These are phyloP conservation scores for Caenorhabditis sulstoni DNA, from an alignment of 2,888 invertebrate species.

Conservation along the genomic window DNA sequence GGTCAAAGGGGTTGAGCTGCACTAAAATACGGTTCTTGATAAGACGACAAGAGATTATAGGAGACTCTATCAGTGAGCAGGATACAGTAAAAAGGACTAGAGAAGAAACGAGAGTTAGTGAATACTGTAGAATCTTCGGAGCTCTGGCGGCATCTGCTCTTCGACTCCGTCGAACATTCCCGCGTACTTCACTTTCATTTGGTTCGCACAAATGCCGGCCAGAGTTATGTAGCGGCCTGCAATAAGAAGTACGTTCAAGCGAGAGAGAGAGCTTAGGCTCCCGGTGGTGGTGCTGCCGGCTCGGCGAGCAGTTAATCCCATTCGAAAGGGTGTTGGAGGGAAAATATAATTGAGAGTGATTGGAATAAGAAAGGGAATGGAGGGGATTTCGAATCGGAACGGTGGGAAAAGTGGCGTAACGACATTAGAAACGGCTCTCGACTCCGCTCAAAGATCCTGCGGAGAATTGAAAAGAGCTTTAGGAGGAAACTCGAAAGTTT, in stretches of 20 bases:
- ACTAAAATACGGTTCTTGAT: neutral
- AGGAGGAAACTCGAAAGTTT: too few species aligned
- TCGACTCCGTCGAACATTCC: constrained; percentile 17
- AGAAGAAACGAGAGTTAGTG: constrained; percentile 12
- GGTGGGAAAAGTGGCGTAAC: neutral
- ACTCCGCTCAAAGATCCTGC: too few species aligned
- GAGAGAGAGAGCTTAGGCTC: neutral
- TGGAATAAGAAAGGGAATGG: constrained; percentile 2
- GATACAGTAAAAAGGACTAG: neutral
- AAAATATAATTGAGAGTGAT: constrained; percentile 45
- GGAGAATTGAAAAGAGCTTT: too few species aligned
- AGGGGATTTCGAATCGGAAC: neutral
- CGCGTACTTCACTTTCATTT: constrained; percentile 42
- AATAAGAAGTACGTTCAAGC: constrained; percentile 26
- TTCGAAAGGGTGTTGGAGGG: too few species aligned
- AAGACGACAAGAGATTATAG: neutral
- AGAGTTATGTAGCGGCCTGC: constrained; percentile 58
- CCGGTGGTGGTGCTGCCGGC: too few species aligned
- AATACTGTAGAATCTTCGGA: constrained; percentile 26
- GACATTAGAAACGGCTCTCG: too few species aligned
- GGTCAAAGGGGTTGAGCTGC: neutral
- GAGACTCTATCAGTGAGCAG: neutral
- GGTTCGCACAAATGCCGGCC: constrained; percentile 57
- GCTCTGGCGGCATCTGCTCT: constrained; percentile 12
- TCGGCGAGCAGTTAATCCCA: constrained; percentile 25